Conservation (phyloP, 2,113 vertebrate species). For the Emydocephalus ijimae region DNA sequence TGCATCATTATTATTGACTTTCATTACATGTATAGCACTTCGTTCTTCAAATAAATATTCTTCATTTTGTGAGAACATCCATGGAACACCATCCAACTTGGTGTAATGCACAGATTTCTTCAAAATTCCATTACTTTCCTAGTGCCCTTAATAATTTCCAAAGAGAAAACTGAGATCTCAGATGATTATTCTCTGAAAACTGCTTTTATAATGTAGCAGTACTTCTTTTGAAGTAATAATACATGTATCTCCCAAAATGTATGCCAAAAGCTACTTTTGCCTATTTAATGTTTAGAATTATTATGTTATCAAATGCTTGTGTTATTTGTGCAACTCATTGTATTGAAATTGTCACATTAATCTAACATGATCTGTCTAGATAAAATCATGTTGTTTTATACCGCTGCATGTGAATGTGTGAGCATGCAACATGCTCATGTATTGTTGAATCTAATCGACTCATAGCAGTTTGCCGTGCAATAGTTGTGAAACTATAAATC, state of each 20-base stretch:
- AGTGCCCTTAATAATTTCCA: background rate
- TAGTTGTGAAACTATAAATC: background rate
- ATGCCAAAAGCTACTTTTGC: background rate
- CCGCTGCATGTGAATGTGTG: background rate
- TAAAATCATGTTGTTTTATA: background rate
- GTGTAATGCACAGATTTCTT: background rate
- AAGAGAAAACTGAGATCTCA: background rate
- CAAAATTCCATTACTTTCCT: background rate
- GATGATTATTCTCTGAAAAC: background rate
- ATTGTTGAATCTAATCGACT: background rate
- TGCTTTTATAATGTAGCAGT: background rate
- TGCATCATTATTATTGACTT: background rate
- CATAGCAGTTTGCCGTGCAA: background rate
- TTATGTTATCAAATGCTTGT: background rate
- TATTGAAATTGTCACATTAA: background rate
- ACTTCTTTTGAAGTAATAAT: background rate
- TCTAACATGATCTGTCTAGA: background rate
- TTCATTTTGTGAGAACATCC: slow-evolving; percentile 7
- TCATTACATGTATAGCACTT: background rate
- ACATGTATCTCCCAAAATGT: background rate
- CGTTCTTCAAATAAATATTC: background rate
- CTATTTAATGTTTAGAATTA: background rate
- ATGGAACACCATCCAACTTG: background rate
- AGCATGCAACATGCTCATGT: background rate
- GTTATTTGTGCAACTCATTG: background rate